Evolutionary conservation across 2,888 invertebrate species (phyloP).

Genomic region (Apotomis betuletana): DNA sequence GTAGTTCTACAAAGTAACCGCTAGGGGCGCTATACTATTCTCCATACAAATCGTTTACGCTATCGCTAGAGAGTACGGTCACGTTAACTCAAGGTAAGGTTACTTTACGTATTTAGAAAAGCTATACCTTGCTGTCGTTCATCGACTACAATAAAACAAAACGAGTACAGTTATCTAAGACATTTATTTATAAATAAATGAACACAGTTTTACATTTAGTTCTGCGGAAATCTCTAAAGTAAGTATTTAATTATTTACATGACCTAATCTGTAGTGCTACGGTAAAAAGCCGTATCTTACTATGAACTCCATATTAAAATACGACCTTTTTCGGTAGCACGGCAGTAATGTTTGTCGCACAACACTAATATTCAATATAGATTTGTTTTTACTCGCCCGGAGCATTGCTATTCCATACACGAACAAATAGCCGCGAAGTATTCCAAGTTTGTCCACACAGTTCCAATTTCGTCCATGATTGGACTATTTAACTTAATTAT

Average conservation of each 20-base stretch:
- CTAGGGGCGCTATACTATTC: too few species aligned
- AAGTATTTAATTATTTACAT: slow-evolving; percentile 44
- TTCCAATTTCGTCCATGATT: background rate
- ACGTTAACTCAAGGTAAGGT: too few species aligned
- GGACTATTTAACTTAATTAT: too few species aligned
- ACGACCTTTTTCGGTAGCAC: too few species aligned
- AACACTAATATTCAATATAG: slow-evolving; percentile 44
- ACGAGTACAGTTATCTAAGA: slow-evolving; percentile 61
- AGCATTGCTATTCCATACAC: slow-evolving; percentile 53
- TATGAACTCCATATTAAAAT: too few species aligned
- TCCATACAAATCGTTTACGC: too few species aligned
- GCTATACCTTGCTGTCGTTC: background rate
- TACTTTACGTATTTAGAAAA: too few species aligned
- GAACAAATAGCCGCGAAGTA: slow-evolving; percentile 18
- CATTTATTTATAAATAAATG: slow-evolving; percentile 76
- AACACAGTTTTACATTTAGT: slow-evolving; percentile 75
- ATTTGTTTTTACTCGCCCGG: slow-evolving; percentile 68
- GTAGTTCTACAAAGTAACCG: too few species aligned
- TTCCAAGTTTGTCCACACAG: background rate
- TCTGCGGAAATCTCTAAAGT: slow-evolving; percentile 55
- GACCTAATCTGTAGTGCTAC: slow-evolving; percentile 2
- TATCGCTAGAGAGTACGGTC: too few species aligned
- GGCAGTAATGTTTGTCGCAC: slow-evolving; percentile 40
- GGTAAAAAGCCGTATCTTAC: too few species aligned
- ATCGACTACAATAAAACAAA: slow-evolving; percentile 37